Base-by-base conservation (phyloP, 2,113 vertebrate genomes). In the Malurus cyaneus region DNA sequence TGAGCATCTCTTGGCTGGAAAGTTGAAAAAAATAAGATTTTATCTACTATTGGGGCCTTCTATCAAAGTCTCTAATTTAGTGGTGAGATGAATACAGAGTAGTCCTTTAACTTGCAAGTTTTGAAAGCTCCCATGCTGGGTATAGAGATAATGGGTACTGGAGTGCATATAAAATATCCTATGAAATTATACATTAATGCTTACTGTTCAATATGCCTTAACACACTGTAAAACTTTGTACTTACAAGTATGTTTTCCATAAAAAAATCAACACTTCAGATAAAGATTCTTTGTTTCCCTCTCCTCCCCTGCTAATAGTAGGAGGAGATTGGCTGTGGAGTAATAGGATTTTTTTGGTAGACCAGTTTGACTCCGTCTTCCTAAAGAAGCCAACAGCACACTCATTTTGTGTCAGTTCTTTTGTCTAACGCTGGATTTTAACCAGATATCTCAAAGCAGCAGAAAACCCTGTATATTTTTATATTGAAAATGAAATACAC, bases 251-350 rank as follows among this genome's bases (percentile, higher is more conserved):
- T 86, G 67, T 86, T 93, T 96, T 92, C 95, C 80, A 94, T 97
- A 10, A 95, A 93, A 91, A 88, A 91, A 93, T 96, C 92, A 94
- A 69, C 84, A 93, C 93, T 95, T 32, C 52, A 67, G 87, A 96
- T 86, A 84, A 97, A 92, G 96, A 96, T 95, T 94, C 87, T 67
- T 87, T 86, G 57, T 92, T 94, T 95, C 44, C 66, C 74, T 96
- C 59, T 94, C 71, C 80, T 97, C 86, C 59, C 59, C 86, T 72
- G 42, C 86, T 96, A 96, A 89, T 87, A 84, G 72, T 69, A 86
- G 93, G 71, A 95, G 91, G 96, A 96, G 94, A 93, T 80, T 97
- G 88, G 89, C 96, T 93, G 72, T 79, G 42, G 83, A 94, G 42
- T 69, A 94, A 78, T 47, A 74, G 59, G 81, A 39, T 21, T 65